Base-by-base conservation (phyloP, 64 coral and sea anemone genomes). In the Actinia tenebrosa region DNA sequence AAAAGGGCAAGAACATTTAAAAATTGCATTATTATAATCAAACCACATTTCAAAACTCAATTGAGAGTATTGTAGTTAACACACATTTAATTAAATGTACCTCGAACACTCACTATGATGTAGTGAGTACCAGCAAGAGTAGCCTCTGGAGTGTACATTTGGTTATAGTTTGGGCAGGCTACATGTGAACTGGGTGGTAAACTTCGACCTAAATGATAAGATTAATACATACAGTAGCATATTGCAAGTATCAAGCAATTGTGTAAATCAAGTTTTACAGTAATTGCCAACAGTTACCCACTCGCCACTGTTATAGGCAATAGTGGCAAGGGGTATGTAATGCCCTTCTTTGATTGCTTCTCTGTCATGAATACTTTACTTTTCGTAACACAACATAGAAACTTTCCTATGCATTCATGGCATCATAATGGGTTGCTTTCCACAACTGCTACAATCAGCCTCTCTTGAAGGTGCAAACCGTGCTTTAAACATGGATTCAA, bases 101-200 rank as follows among this genome's bases (percentile, higher is more conserved):
- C 89, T 85, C 43, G 53, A 22, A 78, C 3, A 50, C 45, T 85
- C 18, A 90, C 59, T 27, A 86, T 45, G 42, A 90, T 90, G 55
- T 63, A 86, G 58, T 90, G 89, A 16, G 58, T 90, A 43, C 58
- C 45, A 53, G 63, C 43, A 13, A 90, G 53, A 42, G 64, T 78
- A 20, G 58, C 45, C 20, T 45, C 25, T 42, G 89, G 64, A 54
- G 71, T 79, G 54, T 83, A 86, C 9, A 45, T 78, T 6, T 83
- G 42, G 59, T 64, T 15, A 56, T 83, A 90, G 16, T 47, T 42
- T n/a, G 82, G 60, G 44, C 89, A 90, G 53, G 13, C n/a, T 60
- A 90, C 46, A 45, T 84, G n/a, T 56, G 82, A 77, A 64, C 71
- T 27, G 47, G 68, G 89, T 75, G 60, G 37, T 5, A 80, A 80